Conservation (phyloP, 2,113 vertebrate species). For the Manacus vitellinus region DNA sequence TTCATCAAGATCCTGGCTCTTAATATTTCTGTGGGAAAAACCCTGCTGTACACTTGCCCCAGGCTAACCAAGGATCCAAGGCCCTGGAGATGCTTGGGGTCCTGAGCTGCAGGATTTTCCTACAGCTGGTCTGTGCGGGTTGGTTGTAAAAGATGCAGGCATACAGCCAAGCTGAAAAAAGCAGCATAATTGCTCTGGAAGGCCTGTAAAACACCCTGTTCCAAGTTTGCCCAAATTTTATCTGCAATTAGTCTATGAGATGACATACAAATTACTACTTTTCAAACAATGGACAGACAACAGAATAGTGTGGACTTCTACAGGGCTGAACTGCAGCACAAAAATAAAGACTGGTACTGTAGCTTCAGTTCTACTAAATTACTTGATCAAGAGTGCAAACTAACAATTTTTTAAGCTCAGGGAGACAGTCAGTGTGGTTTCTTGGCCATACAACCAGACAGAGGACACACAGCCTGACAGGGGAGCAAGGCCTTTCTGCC, state of each 20-base stretch:
- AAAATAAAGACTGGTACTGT: background rate
- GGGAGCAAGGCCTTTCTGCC: background rate
- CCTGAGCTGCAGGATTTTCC: background rate
- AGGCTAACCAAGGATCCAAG: background rate
- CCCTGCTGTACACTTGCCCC: background rate
- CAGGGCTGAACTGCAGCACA: background rate
- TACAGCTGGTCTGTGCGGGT: background rate
- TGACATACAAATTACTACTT: background rate
- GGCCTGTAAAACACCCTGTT: background rate
- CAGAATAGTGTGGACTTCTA: background rate
- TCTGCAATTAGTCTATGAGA: slow-evolving; percentile 10
- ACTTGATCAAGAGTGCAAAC: background rate
- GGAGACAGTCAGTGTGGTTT: background rate
- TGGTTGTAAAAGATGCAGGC: background rate
- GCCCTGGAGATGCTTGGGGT: background rate
- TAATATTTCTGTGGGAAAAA: background rate
- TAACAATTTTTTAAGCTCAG: background rate
- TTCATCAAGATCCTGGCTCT: background rate
- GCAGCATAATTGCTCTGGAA: background rate
- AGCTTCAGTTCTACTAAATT: background rate
- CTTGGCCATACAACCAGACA: fast-evolving
- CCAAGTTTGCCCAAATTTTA: background rate
- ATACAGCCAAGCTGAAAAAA: background rate
- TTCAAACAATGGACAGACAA: background rate
- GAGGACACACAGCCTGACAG: background rate